Conservation (phyloP, 2,113 vertebrate species). For the Gadus macrocephalus region DNA sequence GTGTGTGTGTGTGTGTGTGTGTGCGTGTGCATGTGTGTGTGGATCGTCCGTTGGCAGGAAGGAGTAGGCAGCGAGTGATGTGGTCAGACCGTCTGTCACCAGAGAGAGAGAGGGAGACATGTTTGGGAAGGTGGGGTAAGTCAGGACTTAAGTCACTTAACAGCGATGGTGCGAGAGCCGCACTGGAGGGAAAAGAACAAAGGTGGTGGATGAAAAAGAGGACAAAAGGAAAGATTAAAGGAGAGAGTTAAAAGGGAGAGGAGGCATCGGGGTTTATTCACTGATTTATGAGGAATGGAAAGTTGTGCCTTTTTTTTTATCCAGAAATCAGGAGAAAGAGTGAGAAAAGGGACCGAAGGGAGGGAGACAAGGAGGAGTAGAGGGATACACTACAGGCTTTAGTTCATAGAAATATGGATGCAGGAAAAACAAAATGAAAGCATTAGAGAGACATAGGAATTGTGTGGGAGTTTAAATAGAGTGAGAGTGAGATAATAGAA, state of each 20-base stretch:
- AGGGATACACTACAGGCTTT: background rate
- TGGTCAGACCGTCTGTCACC: constrained; percentile 87
- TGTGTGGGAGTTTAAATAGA: too few relatives aligned
- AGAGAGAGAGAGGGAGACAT: constrained; percentile 63
- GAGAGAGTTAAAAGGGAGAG: background rate
- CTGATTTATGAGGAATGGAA: too few relatives aligned
- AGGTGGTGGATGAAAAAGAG: background rate
- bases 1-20: constrained; percentile 7
- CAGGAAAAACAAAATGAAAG: too few relatives aligned
- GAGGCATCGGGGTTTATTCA: background rate
- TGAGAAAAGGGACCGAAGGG: too few relatives aligned
- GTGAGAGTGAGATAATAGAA: constrained; percentile 2
- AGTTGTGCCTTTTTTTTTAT: too few relatives aligned
- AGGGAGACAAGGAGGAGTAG: background rate
- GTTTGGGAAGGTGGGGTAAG: background rate
- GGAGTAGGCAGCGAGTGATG: constrained; percentile 85
- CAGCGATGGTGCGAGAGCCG: background rate
- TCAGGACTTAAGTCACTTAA: too few relatives aligned
- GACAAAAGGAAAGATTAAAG: background rate
- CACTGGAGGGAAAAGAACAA: background rate
- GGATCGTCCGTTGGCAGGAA: constrained; percentile 81
- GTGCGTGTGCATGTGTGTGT: background rate
- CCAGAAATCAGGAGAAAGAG: too few relatives aligned
- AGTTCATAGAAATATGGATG: too few relatives aligned
- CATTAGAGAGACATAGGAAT: too few relatives aligned